Evolutionary conservation across 2,797 vertebrate species (phyloP).

Genomic region (Melanogrammus aeglefinus): DNA sequence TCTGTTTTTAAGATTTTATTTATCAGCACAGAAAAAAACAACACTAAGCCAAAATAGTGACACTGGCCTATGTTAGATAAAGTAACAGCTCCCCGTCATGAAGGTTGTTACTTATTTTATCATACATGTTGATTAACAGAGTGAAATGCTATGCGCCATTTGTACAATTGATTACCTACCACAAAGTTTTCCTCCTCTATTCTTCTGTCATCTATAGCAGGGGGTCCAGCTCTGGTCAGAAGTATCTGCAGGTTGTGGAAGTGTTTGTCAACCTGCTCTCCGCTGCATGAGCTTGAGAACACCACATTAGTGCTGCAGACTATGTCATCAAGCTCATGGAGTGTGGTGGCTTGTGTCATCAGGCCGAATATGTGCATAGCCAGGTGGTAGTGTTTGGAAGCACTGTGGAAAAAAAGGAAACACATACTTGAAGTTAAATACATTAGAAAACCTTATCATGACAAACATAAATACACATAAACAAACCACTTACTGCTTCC

Average conservation of each 20-base stretch:
- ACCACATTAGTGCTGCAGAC: not conserved
- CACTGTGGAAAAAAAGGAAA: not conserved
- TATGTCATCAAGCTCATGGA: not conserved
- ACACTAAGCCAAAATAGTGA: no score
- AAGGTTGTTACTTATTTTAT: no score
- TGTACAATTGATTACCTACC: not conserved
- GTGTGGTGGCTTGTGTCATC: not conserved
- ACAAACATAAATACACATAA: not conserved
- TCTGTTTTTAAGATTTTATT: no score
- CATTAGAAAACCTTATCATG: not conserved
- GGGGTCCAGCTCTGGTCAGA: not conserved
- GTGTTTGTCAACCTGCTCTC: slow-evolving; percentile 11
- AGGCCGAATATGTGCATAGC: not conserved
- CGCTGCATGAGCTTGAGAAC: slow-evolving; percentile 3
- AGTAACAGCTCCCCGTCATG: no score
- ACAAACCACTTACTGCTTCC: slow-evolving; percentile 9
- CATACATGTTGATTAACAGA: no score
- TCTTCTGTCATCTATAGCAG: not conserved
- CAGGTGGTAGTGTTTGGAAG: no score
- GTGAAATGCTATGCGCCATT: no score
- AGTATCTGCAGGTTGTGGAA: not conserved
- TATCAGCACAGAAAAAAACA: no score
- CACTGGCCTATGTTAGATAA: no score
- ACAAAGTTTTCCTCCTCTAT: not conserved
- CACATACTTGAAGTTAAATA: not conserved